Evolutionary conservation across 2,797 vertebrate species (phyloP), one percentile per base, ranked within the genome.

Genomic region (Huso huso): DNA sequence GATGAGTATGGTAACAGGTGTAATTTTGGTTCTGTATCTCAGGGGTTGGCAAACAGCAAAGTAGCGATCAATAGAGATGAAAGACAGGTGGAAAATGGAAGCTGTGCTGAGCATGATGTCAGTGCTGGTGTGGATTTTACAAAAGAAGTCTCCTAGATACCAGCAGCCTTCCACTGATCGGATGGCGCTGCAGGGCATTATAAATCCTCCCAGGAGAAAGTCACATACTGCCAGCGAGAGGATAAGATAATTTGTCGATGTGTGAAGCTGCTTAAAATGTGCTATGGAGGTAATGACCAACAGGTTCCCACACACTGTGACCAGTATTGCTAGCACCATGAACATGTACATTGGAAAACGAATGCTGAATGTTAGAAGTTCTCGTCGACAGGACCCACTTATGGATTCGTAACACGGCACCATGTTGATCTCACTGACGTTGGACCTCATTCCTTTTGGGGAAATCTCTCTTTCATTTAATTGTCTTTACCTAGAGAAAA

Each of bases 321-420:
- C 68, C 51, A 69, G 18, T 58, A 69, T 58, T 49, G 63, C 53
- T n/a, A 55, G 9, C 9, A 10, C n/a, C 83, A 89, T 87, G 66
- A 86, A 69, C 64, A 74, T 60, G 60, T 89, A 89, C 69, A 90
- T 78, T 58, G 83, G 74, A 64, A 77, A 69, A 6, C 72, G 85
- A 49, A 75, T 50, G 6, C 70, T 78, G 62, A 70, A 77, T 6
- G 86, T 3, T 10, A 55, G 53, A n/a, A 55, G 10, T 10, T 55
- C 10, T 55, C n/a, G 1, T 9, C 6, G 53, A 55, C 53, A 55
- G 53, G 53, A 55, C 10, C n/a, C n/a, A n/a, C n/a, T 55, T n/a
- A 55, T 4, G 9, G 53, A 55, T n/a, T 55, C 53, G 7, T 55
- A 55, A n/a, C 53, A 55, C 37, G 37, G 5, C 37, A 37, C 3